Conservation (phyloP, 2,113 vertebrate species). For the Antechinus flavipes region DNA sequence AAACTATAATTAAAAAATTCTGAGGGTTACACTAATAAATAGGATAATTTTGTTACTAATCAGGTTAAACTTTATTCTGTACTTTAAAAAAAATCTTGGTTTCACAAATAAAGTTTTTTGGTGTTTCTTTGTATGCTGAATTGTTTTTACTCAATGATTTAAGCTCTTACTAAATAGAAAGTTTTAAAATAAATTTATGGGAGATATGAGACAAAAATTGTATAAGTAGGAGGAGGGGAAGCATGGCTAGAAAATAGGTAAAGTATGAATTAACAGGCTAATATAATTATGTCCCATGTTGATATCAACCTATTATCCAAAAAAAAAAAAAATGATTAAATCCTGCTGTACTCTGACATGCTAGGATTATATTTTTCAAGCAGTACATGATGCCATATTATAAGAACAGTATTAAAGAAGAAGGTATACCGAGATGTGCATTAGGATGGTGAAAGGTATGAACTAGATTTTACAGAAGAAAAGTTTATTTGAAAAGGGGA, state of each 20-base stretch:
- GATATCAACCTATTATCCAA: not conserved
- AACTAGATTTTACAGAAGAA: not conserved
- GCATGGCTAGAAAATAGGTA: not conserved
- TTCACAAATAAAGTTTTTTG: not conserved
- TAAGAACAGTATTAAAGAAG: not conserved
- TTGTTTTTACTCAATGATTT: not conserved
- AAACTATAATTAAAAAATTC: not conserved
- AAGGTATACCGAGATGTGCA: not conserved
- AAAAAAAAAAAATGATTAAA: not conserved
- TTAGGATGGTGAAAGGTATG: not conserved
- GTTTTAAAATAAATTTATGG: not conserved
- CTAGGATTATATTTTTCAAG: not conserved
- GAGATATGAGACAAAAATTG: not conserved
- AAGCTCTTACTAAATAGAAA: not conserved
- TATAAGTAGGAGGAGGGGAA: not conserved
- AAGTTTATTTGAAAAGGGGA: not conserved
- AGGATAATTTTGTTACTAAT: not conserved
- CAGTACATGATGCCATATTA: not conserved
- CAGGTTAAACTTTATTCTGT: not conserved
- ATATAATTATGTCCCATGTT: not conserved
- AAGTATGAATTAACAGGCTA: not conserved
- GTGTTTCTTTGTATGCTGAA: not conserved
- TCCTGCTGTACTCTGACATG: not conserved
- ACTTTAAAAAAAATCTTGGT: not conserved
- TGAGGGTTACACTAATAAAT: not conserved